Conservation (phyloP, 1,140 invertebrate species). For the Acromyrmex heyeri region DNA sequence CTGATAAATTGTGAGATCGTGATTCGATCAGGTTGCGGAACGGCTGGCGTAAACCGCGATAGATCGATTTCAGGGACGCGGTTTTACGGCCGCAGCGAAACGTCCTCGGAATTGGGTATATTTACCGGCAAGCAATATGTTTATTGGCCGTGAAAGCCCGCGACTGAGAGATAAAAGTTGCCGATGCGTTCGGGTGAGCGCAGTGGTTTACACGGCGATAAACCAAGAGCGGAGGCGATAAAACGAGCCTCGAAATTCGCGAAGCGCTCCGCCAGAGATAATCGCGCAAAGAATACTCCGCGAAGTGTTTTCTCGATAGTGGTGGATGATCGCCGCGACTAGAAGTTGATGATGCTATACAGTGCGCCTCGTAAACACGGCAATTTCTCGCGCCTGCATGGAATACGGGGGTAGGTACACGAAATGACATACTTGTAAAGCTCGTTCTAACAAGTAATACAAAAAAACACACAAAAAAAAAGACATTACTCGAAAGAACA, state of each 20-base stretch:
- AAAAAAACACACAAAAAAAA: not conserved
- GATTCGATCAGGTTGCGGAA: conserved; percentile 42
- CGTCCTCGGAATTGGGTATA: conserved; percentile 40
- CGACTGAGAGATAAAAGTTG: conserved; percentile 52
- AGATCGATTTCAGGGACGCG: conserved; percentile 36
- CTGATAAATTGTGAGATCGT: conserved; percentile 42
- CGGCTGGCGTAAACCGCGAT: conserved; percentile 25
- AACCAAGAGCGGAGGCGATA: conserved; percentile 23
- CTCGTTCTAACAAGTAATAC: not conserved
- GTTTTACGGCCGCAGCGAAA: conserved; percentile 25
- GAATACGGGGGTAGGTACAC: not conserved
- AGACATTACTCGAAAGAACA: not conserved
- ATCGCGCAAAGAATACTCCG: conserved; percentile 36
- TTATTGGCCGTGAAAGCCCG: conserved; percentile 57
- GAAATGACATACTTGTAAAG: conserved; percentile 39
- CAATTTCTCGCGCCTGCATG: conserved; percentile 33
- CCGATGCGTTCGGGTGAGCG: conserved; percentile 30
- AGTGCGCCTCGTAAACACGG: conserved; percentile 35
- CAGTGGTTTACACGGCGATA: conserved; percentile 57
- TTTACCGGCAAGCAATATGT: conserved; percentile 53
- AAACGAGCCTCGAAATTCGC: conserved; percentile 42
- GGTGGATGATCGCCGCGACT: conserved; percentile 14
- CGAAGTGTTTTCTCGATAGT: conserved; percentile 51
- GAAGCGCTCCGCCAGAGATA: conserved; percentile 2
- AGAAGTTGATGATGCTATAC: conserved; percentile 44